Evolutionary conservation across 2,797 vertebrate genomes (phyloP).

Genomic region (Squalus acanthias): DNA sequence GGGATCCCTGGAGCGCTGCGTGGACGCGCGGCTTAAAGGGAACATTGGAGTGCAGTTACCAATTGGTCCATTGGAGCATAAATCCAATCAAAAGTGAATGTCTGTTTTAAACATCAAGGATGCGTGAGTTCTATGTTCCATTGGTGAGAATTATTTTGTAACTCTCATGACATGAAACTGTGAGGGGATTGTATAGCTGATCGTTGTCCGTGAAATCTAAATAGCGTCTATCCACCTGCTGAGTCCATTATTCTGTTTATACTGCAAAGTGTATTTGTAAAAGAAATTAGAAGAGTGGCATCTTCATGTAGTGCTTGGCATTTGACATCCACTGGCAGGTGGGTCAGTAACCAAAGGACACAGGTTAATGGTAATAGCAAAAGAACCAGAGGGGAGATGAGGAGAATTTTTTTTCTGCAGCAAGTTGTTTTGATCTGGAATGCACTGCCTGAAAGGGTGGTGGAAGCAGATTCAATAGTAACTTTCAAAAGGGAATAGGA

Average conservation of each 20-base stretch:
- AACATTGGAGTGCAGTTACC: too few relatives aligned
- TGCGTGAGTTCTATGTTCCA: not conserved
- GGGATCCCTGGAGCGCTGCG: too few relatives aligned
- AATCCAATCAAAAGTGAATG: too few relatives aligned
- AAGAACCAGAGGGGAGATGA: not conserved
- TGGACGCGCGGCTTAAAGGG: too few relatives aligned
- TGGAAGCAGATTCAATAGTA: not conserved
- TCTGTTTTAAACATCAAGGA: too few relatives aligned
- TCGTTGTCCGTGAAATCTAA: not conserved
- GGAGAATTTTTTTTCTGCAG: not conserved
- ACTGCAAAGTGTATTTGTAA: not conserved
- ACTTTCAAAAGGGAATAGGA: not conserved
- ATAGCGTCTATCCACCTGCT: not conserved
- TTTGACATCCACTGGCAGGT: not conserved
- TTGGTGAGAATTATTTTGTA: not conserved
- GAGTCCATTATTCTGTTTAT: not conserved
- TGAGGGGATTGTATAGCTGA: not conserved
- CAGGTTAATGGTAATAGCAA: not conserved
- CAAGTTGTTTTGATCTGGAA: not conserved
- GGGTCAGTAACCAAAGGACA: not conserved
- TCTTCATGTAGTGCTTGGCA: not conserved
- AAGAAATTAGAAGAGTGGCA: not conserved
- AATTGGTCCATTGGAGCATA: too few relatives aligned
- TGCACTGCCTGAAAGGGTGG: not conserved
- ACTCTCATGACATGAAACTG: not conserved